Percentiles rank a stretch among this genome's conserved stretches.
phyloP scores from a whole-genome alignment of 2,888 invertebrate genomes.

The Parnassius smintheus region DNA sequence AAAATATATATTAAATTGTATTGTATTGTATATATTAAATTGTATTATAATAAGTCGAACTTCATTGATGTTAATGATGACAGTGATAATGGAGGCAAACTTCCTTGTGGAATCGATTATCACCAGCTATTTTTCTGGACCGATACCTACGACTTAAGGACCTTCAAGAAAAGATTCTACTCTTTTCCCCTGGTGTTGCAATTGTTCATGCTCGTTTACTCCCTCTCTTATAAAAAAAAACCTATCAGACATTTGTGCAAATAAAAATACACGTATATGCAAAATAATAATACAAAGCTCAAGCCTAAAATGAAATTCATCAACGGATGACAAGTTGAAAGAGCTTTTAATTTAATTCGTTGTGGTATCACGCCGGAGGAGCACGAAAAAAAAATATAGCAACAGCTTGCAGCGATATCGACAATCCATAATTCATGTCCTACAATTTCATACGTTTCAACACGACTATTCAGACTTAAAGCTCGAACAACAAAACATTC shows the following conservation, averaged over 20 bases:
- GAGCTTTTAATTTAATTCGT: slow-evolving; percentile 82
- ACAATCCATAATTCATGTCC: slow-evolving; percentile 82
- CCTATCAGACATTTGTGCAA: not conserved
- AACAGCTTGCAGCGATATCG: slow-evolving; percentile 81
- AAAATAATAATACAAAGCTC: slow-evolving; percentile 40
- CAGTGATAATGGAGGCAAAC: too few species aligned
- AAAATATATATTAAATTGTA: too few species aligned
- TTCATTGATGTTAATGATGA: too few species aligned
- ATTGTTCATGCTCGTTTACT: too few species aligned
- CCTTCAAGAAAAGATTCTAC: too few species aligned
- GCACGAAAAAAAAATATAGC: slow-evolving; percentile 73
- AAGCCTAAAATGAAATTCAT: slow-evolving; percentile 75
- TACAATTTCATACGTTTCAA: slow-evolving; percentile 77
- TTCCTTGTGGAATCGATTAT: too few species aligned
- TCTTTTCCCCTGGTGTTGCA: too few species aligned
- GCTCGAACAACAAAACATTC: slow-evolving; percentile 41
- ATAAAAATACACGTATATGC: slow-evolving; percentile 20
- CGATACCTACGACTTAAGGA: too few species aligned
- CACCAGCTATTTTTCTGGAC: too few species aligned
- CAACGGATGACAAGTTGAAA: slow-evolving; percentile 79
- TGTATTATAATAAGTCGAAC: too few species aligned
- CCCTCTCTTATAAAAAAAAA: too few species aligned
- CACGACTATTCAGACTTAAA: slow-evolving; percentile 48
- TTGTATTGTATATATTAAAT: too few species aligned
- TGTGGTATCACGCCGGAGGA: slow-evolving; percentile 75